phyloP scores from a whole-genome alignment of 1,140 invertebrate species.

The Zaprionus gabonicus region DNA sequence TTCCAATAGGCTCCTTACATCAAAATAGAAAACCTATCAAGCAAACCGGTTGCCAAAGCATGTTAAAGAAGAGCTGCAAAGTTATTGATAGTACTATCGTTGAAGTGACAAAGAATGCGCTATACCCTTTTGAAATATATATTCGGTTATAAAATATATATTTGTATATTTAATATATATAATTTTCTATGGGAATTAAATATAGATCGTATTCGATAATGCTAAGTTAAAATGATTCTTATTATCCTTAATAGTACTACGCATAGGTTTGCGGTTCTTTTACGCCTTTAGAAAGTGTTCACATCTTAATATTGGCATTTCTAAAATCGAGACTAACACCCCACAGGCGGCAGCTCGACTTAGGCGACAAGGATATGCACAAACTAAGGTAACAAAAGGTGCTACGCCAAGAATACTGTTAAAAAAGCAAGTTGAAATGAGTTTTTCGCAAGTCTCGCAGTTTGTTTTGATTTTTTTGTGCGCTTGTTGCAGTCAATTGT shows the following conservation, averaged over 20 bases:
- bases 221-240: neutral
- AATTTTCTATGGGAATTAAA: neutral
- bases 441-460: constrained; percentile 23
- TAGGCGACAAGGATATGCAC: constrained; percentile 78
- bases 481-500: neutral
- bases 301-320: constrained; percentile 51
- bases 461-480: constrained; percentile 51
- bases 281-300: constrained; percentile 38
- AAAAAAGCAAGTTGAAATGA: constrained; percentile 9
- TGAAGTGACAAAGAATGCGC: neutral
- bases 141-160: neutral
- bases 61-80: neutral
- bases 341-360: constrained; percentile 76
- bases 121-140: neutral
- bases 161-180: neutral
- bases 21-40: constrained; percentile 31
- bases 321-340: constrained; percentile 69
- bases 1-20: constrained; percentile 65
- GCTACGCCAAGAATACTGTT: constrained; percentile 19
- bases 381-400: constrained; percentile 71
- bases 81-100: constrained; percentile 4
- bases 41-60: neutral
- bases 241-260: neutral
- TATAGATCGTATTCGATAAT: neutral
- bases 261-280: constrained; percentile 1